Evolutionary conservation across 2,797 vertebrate genomes (phyloP).

Genomic region (Siniperca scherzeri): DNA sequence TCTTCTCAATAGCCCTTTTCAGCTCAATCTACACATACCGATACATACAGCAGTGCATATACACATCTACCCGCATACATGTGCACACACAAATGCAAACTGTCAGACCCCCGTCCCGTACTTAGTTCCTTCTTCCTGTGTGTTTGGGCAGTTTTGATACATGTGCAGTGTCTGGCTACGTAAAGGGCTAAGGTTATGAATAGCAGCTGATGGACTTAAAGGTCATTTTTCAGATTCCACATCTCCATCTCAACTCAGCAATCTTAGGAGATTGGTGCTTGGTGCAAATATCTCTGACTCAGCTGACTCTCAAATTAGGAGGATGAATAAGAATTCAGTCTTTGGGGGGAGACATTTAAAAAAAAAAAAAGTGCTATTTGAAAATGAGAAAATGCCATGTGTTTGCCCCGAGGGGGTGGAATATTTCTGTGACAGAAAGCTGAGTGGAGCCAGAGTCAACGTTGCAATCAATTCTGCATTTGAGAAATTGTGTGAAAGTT

Average conservation of each 20-base stretch:
- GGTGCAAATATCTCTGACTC: constrained; percentile 57
- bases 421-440: constrained; percentile 66
- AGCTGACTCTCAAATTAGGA: constrained; percentile 60
- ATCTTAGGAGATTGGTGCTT: constrained; percentile 32
- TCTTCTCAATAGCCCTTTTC: constrained; percentile 36
- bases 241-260: constrained; percentile 35
- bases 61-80: not conserved
- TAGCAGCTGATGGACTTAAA: constrained; percentile 50
- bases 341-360: constrained; percentile 21
- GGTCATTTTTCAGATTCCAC: constrained; percentile 50
- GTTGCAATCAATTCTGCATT: constrained; percentile 68
- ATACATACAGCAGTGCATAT: not conserved
- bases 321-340: constrained; percentile 58
- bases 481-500: constrained; percentile 66
- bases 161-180: constrained; percentile 21
- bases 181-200: constrained; percentile 33
- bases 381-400: constrained; percentile 71
- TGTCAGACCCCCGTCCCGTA: not conserved
- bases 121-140: constrained; percentile 14
- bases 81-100: constrained; percentile 12
- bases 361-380: constrained; percentile 48
- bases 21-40: constrained; percentile 24
- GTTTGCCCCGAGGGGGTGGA: constrained; percentile 59
- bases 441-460: constrained; percentile 62
- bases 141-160: constrained; percentile 2